These are phyloP conservation scores for Ceratoteleas bidentatus DNA, from an alignment of 1,140 invertebrate species.

Conservation along the genomic window DNA sequence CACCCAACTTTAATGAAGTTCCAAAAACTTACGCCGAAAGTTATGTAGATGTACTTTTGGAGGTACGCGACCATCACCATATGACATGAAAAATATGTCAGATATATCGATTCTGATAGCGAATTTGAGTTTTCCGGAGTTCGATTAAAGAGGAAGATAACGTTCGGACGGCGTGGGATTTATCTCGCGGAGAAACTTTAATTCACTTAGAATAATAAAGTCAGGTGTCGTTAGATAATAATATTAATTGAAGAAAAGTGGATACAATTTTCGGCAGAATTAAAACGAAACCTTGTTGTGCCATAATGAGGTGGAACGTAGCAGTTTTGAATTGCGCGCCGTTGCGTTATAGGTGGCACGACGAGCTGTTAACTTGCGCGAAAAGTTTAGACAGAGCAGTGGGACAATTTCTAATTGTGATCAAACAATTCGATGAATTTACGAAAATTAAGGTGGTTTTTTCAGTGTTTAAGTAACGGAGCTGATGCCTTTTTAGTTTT, in stretches of 20 bases:
- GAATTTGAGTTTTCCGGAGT: conserved; percentile 38
- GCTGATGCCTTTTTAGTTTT: no score
- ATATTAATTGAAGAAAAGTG: no score
- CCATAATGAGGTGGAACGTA: not conserved
- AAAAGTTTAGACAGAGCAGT: no score
- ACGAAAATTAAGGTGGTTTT: no score
- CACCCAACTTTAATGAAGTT: conserved; percentile 61
- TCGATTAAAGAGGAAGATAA: conserved; percentile 38
- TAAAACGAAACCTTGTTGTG: not conserved
- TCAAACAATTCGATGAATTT: no score
- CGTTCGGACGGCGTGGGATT: conserved; percentile 13
- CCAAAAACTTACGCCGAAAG: conserved; percentile 53
- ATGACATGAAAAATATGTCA: conserved; percentile 54
- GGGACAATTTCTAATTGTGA: no score
- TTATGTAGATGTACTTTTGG: conserved; percentile 46
- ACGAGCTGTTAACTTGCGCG: not conserved
- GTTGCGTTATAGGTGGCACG: not conserved
- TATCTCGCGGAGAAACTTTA: conserved; percentile 17
- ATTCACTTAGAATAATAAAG: not conserved
- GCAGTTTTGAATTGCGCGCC: not conserved
- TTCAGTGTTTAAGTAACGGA: no score
- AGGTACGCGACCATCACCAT: conserved; percentile 33
- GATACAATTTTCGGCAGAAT: no score
- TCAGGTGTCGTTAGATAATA: not conserved
- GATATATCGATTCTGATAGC: conserved; percentile 41